Conservation (phyloP, 2,888 invertebrate genomes). For the Andrena camellia region DNA sequence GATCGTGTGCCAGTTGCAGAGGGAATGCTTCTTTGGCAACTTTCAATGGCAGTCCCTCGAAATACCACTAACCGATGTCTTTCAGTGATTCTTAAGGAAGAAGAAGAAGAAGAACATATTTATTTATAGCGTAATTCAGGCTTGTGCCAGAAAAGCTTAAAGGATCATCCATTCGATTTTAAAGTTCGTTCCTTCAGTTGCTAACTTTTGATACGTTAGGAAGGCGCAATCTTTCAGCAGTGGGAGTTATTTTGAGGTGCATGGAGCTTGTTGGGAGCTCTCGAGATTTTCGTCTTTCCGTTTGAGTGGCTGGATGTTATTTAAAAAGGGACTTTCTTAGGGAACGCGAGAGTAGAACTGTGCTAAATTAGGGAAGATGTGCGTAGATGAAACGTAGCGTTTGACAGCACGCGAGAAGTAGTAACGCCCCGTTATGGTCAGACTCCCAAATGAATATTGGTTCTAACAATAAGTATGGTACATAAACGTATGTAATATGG, state of each 20-base stretch:
- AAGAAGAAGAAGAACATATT: conserved; percentile 3
- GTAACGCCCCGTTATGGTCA: conserved; percentile 7
- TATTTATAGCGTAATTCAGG: conserved; percentile 20
- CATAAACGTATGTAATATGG: too few species aligned
- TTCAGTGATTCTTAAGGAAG: conserved; percentile 13
- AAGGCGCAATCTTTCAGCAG: neutral
- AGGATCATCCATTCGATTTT: neutral
- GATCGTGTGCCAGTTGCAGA: conserved; percentile 21
- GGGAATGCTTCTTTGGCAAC: conserved; percentile 39
- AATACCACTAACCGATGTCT: conserved; percentile 12
- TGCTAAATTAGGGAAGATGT: neutral
- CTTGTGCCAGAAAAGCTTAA: conserved; percentile 19
- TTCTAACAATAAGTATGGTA: too few species aligned
- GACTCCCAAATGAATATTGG: conserved; percentile 6
- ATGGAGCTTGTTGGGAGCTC: neutral
- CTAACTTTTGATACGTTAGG: neutral
- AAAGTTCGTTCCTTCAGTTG: conserved; percentile 15
- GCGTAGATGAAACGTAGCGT: too few species aligned
- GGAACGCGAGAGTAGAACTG: neutral
- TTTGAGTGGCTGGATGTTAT: neutral
- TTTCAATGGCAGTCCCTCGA: conserved; percentile 26
- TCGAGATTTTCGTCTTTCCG: too few species aligned
- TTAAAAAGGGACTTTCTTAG: neutral
- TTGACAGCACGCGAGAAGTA: neutral
- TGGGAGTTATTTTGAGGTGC: neutral